These are phyloP conservation scores for Nomada fucata DNA, from an alignment of 2,888 invertebrate species.

Conservation along the genomic window DNA sequence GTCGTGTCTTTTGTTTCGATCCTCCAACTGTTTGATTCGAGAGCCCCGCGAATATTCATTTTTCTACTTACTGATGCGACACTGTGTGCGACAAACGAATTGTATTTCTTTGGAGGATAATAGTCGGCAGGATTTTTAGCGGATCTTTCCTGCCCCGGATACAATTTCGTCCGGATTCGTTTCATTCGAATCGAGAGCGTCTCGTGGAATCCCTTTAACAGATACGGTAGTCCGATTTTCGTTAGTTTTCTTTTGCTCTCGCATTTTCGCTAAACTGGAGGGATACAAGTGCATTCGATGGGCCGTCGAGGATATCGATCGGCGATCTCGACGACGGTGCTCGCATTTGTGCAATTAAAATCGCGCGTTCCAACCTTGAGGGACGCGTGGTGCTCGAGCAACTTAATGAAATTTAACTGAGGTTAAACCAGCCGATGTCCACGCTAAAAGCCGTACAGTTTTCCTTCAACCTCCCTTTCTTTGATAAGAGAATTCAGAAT, in stretches of 20 bases:
- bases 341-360: constrained; percentile 63
- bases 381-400: constrained; percentile 35
- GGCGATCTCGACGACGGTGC: constrained; percentile 41
- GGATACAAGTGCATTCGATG: neutral
- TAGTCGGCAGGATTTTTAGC: too few relatives aligned
- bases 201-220: neutral
- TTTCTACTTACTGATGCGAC: too few relatives aligned
- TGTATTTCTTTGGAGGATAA: too few relatives aligned
- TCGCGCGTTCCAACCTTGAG: constrained; percentile 43
- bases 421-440: constrained; percentile 43
- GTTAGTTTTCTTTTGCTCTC: neutral
- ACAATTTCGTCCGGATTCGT: too few relatives aligned
- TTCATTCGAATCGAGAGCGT: too few relatives aligned
- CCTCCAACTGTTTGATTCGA: too few relatives aligned
- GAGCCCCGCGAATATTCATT: too few relatives aligned
- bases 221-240: neutral
- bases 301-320: constrained; percentile 6
- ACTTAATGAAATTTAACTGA: constrained; percentile 68
- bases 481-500: neutral
- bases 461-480: neutral
- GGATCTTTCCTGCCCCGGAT: too few relatives aligned
- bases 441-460: constrained; percentile 5
- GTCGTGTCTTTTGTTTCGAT: too few relatives aligned
- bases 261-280: neutral
- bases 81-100: too few relatives aligned